These are phyloP conservation scores for Achatina immaculata DNA, from an alignment of 1,140 invertebrate genomes.

Conservation along the genomic window DNA sequence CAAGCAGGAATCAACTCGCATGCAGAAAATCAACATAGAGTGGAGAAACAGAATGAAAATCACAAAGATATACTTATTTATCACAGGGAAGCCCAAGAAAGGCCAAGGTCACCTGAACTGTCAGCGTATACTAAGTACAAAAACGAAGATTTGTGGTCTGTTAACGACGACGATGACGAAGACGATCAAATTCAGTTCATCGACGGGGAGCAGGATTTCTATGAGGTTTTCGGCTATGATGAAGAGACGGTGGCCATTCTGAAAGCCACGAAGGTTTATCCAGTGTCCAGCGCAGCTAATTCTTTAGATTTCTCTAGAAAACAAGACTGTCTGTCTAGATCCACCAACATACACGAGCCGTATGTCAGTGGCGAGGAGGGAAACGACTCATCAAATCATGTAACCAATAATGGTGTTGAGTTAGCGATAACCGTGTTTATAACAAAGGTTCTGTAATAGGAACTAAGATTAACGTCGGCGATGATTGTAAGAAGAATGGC, in stretches of 20 bases:
- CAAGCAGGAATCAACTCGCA: background rate
- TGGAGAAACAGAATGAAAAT: background rate
- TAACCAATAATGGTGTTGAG: background rate
- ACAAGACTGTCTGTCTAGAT: no score
- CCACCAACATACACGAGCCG: no score
- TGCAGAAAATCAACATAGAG: background rate
- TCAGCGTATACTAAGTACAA: background rate
- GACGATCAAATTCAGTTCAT: slow-evolving; percentile 30
- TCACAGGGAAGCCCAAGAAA: background rate
- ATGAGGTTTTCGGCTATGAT: slow-evolving; percentile 17
- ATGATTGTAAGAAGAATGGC: background rate
- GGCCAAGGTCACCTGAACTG: background rate
- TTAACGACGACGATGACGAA: background rate
- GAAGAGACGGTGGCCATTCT: slow-evolving; percentile 23
- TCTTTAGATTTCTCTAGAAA: no score
- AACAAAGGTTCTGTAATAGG: background rate
- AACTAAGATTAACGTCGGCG: background rate
- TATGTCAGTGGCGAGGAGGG: background rate
- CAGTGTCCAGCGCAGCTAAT: no score
- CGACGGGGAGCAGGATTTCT: slow-evolving; percentile 23
- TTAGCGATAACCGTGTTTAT: background rate
- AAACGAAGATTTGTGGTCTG: slow-evolving; percentile 2
- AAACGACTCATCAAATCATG: background rate
- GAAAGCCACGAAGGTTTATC: slow-evolving; percentile 9
- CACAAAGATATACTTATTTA: background rate